Conservation (phyloP, 2,797 vertebrate genomes). For the Chromobotia macracanthus region DNA sequence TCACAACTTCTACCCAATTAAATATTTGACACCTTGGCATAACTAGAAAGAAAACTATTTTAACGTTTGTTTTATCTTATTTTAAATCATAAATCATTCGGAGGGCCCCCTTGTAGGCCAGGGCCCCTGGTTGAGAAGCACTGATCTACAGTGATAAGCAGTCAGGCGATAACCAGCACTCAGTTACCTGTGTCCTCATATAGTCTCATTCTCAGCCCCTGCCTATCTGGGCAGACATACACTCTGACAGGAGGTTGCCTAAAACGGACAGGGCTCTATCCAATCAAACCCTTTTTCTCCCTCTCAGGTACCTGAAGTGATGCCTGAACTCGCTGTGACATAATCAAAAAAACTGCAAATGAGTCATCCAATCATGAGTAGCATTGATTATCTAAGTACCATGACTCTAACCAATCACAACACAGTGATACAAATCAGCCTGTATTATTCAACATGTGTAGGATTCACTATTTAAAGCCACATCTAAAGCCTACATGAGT, state of each 20-base stretch:
- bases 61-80: slow-evolving; percentile 73
- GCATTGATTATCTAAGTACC: slow-evolving; percentile 45
- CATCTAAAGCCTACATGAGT: not conserved
- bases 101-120: too few relatives aligned
- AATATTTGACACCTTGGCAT: too few relatives aligned
- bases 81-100: slow-evolving; percentile 56
- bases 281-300: slow-evolving; percentile 88
- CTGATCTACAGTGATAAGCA: not conserved
- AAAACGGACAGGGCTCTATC: slow-evolving; percentile 70
- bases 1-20: too few relatives aligned
- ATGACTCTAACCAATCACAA: slow-evolving; percentile 36
- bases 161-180: not conserved
- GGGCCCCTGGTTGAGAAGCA: not conserved
- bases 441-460: not conserved
- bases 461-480: slow-evolving; percentile 37
- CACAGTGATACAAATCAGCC: not conserved
- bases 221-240: slow-evolving; percentile 81
- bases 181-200: not conserved
- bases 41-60: too few relatives aligned
- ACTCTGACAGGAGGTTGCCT: slow-evolving; percentile 72
- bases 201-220: slow-evolving; percentile 86
- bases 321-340: not conserved
- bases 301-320: slow-evolving; percentile 81
- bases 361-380: not conserved
- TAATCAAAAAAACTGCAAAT: slow-evolving; percentile 68